Conservation (phyloP, 2,113 vertebrate genomes). For the Protobothrops mucrosquamatus region DNA sequence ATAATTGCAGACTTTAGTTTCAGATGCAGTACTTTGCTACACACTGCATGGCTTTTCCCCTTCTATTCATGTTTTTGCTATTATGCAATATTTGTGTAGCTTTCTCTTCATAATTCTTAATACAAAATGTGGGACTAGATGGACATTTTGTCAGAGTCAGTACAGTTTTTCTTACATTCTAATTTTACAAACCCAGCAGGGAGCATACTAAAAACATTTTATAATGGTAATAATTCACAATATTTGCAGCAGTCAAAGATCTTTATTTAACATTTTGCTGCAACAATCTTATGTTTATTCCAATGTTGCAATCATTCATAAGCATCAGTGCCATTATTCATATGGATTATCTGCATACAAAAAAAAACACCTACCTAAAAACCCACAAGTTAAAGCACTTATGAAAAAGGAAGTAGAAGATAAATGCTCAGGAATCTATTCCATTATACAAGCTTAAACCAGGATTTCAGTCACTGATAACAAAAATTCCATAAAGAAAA, state of each 20-base stretch:
- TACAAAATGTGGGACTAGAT: neutral
- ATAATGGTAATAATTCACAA: neutral
- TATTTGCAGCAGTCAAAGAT: neutral
- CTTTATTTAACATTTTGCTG: neutral
- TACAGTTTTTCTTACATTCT: neutral
- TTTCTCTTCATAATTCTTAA: neutral
- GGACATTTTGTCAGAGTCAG: neutral
- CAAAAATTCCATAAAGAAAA: neutral
- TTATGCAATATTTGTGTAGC: neutral
- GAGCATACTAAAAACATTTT: neutral
- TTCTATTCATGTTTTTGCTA: neutral
- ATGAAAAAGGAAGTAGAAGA: neutral
- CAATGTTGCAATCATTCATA: neutral
- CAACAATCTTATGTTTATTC: neutral
- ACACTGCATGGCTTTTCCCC: neutral
- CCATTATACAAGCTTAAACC: constrained; percentile 1
- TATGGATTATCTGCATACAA: neutral
- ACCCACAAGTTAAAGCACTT: neutral
- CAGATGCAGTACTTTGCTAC: neutral
- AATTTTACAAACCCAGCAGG: neutral
- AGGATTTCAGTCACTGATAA: neutral
- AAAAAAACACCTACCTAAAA: neutral
- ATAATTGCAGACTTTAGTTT: neutral
- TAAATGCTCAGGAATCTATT: neutral
- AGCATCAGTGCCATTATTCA: neutral